A percentile compares a stretch with the other conserved stretches of the same genome.
phyloP scores from a whole-genome alignment of 1,140 invertebrate species.

The Cheumatopsyche charites region DNA sequence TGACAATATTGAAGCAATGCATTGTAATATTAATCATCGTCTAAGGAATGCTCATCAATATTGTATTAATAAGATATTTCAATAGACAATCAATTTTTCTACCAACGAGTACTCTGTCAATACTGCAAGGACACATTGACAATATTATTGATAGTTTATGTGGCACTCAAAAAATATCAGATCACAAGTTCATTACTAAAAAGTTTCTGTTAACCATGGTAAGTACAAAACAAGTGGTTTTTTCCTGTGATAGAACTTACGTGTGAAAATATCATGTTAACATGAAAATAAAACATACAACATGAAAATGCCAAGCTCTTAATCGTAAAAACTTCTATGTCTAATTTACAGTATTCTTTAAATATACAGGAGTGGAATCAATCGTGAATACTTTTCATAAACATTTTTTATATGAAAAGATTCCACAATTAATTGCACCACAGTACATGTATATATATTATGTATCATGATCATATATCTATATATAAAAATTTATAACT shows the following conservation, averaged over 20 bases:
- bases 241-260: slow-evolving; percentile 2
- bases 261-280: neutral
- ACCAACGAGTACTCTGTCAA: no score
- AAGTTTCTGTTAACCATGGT: neutral
- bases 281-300: slow-evolving; percentile 26
- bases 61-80: no score
- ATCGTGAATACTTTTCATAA: neutral
- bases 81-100: no score
- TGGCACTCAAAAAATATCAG: neutral
- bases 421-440: neutral
- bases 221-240: slow-evolving; percentile 18
- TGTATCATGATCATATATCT: slow-evolving; percentile 19
- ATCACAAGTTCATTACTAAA: slow-evolving; percentile 2
- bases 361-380: neutral
- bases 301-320: slow-evolving; percentile 31
- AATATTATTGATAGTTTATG: no score
- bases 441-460: neutral
- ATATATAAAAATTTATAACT: slow-evolving; percentile 31
- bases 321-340: slow-evolving; percentile 16
- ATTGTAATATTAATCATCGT: no score
- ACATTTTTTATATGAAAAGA: neutral
- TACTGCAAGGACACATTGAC: no score
- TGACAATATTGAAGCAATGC: no score
- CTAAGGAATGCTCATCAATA: no score
- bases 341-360: slow-evolving; percentile 16